Conservation (phyloP, 2,888 invertebrate species). For the Tachina fera region DNA sequence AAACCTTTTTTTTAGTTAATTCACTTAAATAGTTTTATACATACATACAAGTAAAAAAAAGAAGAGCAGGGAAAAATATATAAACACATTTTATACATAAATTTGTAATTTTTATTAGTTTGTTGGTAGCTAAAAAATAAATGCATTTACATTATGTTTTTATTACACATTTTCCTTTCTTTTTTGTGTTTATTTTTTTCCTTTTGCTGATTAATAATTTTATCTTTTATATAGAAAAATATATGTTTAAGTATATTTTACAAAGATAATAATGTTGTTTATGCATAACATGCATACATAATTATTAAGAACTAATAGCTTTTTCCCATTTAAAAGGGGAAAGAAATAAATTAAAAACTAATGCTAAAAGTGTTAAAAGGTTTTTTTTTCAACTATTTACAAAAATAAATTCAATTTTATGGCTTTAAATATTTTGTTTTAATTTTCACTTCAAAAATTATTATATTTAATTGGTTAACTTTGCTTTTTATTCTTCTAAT, state of each 20-base stretch:
- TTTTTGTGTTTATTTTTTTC: neutral
- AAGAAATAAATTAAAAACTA: neutral
- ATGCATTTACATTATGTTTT: constrained; percentile 58
- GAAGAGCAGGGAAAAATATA: constrained; percentile 4
- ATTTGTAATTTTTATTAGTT: constrained; percentile 29
- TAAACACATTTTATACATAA: constrained; percentile 49
- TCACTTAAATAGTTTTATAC: constrained; percentile 64
- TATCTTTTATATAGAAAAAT: constrained; percentile 20
- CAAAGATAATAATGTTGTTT: constrained; percentile 1
- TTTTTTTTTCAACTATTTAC: constrained; percentile 5
- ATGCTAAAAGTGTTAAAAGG: neutral
- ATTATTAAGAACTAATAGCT: neutral
- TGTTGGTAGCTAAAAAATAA: constrained; percentile 60
- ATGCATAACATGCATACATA: neutral
- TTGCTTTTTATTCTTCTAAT: neutral
- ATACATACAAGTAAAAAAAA: constrained; percentile 58
- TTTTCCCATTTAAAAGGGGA: neutral
- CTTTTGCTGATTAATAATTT: neutral
- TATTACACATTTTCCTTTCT: neutral
- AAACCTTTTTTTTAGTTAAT: constrained; percentile 47
- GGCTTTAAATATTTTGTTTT: neutral
- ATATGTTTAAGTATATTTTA: neutral
- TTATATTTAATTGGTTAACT: neutral
- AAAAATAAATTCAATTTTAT: constrained; percentile 25
- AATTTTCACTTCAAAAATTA: no score